Percentiles rank a stretch among this genome's conserved stretches.
Conservation (phyloP, 2,888 invertebrate species). For the Lasioglossum villosulum region DNA sequence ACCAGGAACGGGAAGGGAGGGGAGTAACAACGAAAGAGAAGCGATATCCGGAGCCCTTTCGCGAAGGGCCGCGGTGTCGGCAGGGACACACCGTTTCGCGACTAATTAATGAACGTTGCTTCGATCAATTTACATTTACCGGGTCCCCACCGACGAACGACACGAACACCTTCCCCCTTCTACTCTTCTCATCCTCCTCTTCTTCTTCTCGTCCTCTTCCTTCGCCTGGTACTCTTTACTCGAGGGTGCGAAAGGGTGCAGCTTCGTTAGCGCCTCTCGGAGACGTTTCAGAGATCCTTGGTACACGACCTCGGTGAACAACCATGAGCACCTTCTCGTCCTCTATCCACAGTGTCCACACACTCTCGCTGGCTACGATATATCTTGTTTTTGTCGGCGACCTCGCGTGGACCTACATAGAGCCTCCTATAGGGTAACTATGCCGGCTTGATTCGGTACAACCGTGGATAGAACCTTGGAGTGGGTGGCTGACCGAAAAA, state of each 20-base stretch:
- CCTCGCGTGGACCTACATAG: slow-evolving; percentile 13
- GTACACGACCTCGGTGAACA: slow-evolving; percentile 65
- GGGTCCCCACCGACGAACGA: slow-evolving; percentile 53
- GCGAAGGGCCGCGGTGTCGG: slow-evolving; percentile 22
- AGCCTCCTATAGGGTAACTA: slow-evolving; percentile 21
- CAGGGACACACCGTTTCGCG: slow-evolving; percentile 78
- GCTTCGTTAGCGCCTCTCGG: slow-evolving; percentile 76
- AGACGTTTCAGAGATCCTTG: slow-evolving; percentile 55
- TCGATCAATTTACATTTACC: slow-evolving; percentile 83
- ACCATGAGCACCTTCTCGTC: slow-evolving; percentile 20
- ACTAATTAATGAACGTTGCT: slow-evolving; percentile 84
- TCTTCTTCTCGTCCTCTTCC: slow-evolving; percentile 16
- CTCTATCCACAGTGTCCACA: neutral
- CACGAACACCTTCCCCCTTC: slow-evolving; percentile 28
- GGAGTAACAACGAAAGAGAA: slow-evolving; percentile 35
- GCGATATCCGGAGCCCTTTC: slow-evolving; percentile 22
- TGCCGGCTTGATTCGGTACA: slow-evolving; percentile 31
- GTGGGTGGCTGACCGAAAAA: slow-evolving; percentile 15
- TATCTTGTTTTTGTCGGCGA: slow-evolving; percentile 25
- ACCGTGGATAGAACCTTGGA: slow-evolving; percentile 1
- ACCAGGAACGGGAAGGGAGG: slow-evolving; percentile 25
- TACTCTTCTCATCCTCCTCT: neutral
- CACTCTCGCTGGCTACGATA: slow-evolving; percentile 3
- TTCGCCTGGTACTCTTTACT: slow-evolving; percentile 1
- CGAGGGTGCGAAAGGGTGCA: slow-evolving; percentile 69